These are phyloP conservation scores for Turritopsis rubra DNA, from an alignment of 30 jellyfish, hydroid and myxozoan genomes.

Conservation along the genomic window DNA sequence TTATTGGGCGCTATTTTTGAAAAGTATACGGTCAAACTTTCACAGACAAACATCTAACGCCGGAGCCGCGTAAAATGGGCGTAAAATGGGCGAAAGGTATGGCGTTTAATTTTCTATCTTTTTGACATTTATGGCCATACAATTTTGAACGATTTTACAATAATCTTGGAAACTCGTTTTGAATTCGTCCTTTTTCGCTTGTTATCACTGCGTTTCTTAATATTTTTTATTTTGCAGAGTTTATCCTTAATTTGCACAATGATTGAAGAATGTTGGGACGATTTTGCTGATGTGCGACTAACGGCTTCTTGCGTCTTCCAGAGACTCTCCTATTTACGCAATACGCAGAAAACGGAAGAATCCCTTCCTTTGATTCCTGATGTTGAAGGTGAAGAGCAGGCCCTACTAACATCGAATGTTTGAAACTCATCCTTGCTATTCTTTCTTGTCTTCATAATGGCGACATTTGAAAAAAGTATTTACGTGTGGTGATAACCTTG, in stretches of 20 bases:
- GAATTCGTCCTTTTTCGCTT: background rate
- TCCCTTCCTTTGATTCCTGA: background rate
- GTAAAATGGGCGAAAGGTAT: too few relatives aligned
- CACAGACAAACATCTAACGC: too few relatives aligned
- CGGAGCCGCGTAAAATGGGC: too few relatives aligned
- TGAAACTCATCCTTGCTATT: too few relatives aligned
- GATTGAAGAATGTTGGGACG: slow-evolving; percentile 97
- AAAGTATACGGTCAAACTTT: too few relatives aligned
- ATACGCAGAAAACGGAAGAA: background rate
- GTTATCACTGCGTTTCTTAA: background rate
- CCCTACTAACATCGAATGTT: background rate
- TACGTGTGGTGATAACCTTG: background rate
- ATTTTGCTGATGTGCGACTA: slow-evolving; percentile 97
- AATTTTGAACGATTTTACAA: slow-evolving; percentile 2
- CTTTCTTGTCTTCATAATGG: background rate
- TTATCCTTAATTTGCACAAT: slow-evolving; percentile 71
- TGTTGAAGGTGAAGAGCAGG: background rate
- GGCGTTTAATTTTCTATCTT: too few relatives aligned
- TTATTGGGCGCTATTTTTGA: background rate
- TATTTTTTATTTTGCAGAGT: slow-evolving; percentile 41
- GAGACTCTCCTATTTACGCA: slow-evolving; percentile 27
- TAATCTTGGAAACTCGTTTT: background rate
- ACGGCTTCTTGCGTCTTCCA: slow-evolving; percentile 89
- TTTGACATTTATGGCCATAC: background rate
- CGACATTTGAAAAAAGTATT: background rate